phyloP scores from a whole-genome alignment of 2,113 vertebrate genomes.

The Rattus norvegicus region DNA sequence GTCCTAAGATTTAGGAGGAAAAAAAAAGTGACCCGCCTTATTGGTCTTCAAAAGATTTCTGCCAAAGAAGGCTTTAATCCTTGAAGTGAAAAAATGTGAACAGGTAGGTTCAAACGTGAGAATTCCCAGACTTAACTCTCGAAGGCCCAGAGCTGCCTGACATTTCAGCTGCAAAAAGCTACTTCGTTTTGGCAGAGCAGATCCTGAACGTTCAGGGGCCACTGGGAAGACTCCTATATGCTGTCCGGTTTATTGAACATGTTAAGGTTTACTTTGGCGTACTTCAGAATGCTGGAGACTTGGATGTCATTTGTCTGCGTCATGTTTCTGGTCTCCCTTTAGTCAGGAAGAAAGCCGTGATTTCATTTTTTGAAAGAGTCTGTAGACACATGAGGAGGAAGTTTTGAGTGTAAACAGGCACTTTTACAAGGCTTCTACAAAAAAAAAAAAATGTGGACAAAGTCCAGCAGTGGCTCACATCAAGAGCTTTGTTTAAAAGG shows the following conservation, averaged over 20 bases:
- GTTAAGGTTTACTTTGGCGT: background rate
- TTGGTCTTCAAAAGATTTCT: background rate
- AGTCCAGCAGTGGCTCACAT: background rate
- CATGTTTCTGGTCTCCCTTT: background rate
- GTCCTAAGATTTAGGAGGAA: background rate
- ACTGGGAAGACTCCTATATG: background rate
- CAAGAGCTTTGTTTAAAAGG: background rate
- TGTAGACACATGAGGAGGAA: background rate
- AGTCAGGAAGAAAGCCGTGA: background rate
- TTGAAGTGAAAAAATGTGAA: background rate
- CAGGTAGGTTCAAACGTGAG: background rate
- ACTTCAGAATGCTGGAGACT: background rate
- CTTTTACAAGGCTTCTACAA: background rate
- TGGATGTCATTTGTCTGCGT: background rate
- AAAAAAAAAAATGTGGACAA: background rate
- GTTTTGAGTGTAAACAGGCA: background rate
- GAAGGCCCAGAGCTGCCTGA: background rate
- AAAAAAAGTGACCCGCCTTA: background rate
- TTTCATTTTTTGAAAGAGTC: background rate
- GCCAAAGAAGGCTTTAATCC: conserved; percentile 11
- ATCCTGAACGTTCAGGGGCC: background rate
- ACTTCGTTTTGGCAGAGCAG: background rate
- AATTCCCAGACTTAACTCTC: background rate
- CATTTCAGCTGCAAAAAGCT: background rate
- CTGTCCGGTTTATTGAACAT: background rate